These are phyloP conservation scores for Pachyuromys duprasi DNA, from an alignment of 2,797 vertebrate species.

Conservation along the genomic window DNA sequence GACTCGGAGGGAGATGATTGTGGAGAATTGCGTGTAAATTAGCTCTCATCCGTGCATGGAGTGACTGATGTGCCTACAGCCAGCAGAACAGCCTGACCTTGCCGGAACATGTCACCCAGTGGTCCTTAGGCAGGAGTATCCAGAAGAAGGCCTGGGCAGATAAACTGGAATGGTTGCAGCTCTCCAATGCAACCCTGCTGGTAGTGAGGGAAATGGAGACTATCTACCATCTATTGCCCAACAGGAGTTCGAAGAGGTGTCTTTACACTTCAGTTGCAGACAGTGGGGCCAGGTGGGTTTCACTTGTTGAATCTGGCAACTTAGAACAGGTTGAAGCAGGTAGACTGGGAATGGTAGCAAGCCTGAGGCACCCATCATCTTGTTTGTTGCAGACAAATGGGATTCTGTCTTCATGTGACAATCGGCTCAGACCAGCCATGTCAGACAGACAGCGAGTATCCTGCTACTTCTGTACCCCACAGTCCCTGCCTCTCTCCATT, in stretches of 20 bases:
- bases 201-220: no score
- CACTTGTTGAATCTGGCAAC: neutral
- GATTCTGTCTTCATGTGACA: neutral
- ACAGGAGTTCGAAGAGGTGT: no score
- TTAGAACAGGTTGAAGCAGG: neutral
- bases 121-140: fast-evolving
- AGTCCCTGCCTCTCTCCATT: neutral
- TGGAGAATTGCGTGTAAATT: fast-evolving
- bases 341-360: neutral
- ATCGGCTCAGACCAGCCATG: neutral
- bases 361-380: fast-evolving
- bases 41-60: no score
- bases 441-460: neutral
- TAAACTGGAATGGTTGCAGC: neutral
- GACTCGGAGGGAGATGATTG: no score
- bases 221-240: no score
- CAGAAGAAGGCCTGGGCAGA: no score
- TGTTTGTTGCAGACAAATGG: no score
- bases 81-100: fast-evolving
- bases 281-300: neutral
- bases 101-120: fast-evolving
- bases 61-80: fast-evolving
- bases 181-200: no score
- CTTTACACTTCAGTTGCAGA: neutral
- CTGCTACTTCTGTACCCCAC: neutral